Conservation (phyloP, 2,888 invertebrate species). For the Morpho helenor region DNA sequence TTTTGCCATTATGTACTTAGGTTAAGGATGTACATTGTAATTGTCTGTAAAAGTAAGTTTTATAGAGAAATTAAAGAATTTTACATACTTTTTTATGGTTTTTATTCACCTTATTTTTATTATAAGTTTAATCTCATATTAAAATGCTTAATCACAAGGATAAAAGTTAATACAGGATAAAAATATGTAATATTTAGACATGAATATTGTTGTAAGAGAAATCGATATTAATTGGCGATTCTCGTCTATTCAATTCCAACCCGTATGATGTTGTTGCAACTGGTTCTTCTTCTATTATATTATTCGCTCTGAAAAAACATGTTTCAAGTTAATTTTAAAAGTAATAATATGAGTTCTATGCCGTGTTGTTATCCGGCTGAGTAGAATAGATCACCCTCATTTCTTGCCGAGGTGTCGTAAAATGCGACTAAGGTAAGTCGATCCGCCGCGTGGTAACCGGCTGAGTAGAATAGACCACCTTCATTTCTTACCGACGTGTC, state of each 20-base stretch:
- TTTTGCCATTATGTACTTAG: slow-evolving; percentile 76
- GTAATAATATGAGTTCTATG: too few relatives aligned
- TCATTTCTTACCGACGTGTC: too few relatives aligned
- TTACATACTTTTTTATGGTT: slow-evolving; percentile 15
- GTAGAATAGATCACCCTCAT: too few relatives aligned
- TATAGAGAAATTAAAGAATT: slow-evolving; percentile 67
- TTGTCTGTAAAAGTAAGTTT: slow-evolving; percentile 70
- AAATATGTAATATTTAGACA: slow-evolving; percentile 29
- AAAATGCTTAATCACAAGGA: background rate
- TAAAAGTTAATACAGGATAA: background rate
- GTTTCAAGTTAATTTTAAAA: too few relatives aligned
- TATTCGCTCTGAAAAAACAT: slow-evolving; percentile 42
- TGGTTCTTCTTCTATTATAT: slow-evolving; percentile 61
- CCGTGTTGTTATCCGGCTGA: too few relatives aligned
- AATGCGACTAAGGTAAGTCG: too few relatives aligned
- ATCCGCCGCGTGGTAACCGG: too few relatives aligned
- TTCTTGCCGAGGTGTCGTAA: too few relatives aligned
- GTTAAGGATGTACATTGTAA: slow-evolving; percentile 76
- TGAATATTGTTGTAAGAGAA: slow-evolving; percentile 54
- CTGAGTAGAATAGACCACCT: too few relatives aligned
- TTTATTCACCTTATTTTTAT: too few relatives aligned
- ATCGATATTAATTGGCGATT: slow-evolving; percentile 35
- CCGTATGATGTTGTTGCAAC: slow-evolving; percentile 41
- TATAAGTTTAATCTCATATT: too few relatives aligned
- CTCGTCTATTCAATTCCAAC: slow-evolving; percentile 42